Evolutionary conservation across 2,113 vertebrate species (phyloP).

Genomic region (Podarcis raffonei): DNA sequence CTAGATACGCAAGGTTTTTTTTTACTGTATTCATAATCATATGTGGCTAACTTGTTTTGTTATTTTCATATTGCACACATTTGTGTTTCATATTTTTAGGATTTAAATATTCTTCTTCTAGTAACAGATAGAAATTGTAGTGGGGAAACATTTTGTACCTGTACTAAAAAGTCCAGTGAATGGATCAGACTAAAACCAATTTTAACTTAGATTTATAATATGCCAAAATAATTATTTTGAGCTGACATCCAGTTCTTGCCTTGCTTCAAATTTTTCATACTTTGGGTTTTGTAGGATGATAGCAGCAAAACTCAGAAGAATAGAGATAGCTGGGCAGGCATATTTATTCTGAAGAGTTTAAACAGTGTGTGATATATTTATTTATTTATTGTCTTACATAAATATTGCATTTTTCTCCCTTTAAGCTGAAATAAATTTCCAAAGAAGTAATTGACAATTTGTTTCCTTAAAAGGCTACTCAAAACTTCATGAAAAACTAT

Average conservation of each 20-base stretch:
- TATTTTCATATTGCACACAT: constrained; percentile 1
- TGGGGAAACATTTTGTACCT: background rate
- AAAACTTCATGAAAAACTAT: background rate
- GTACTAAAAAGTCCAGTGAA: background rate
- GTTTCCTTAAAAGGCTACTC: background rate
- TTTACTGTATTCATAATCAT: constrained; percentile 8
- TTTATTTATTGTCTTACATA: background rate
- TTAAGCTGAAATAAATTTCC: background rate
- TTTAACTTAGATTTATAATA: constrained; percentile 29
- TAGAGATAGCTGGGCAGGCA: background rate
- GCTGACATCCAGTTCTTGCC: constrained; percentile 30
- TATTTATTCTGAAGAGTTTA: constrained; percentile 2
- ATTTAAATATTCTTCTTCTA: background rate
- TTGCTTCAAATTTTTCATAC: background rate
- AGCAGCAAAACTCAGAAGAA: constrained; percentile 1
- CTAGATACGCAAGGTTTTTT: background rate
- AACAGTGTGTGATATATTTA: background rate
- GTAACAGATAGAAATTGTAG: constrained; percentile 3
- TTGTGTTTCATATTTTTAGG: constrained; percentile 14
- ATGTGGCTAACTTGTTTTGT: constrained; percentile 15
- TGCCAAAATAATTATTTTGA: constrained; percentile 15
- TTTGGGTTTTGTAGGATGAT: background rate
- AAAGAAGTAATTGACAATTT: background rate
- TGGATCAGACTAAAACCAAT: background rate
- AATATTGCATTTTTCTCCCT: background rate